Percentiles rank a stretch among this genome's conserved stretches.
phyloP scores from a whole-genome alignment of 2,888 invertebrate genomes.

The Tachina fera region DNA sequence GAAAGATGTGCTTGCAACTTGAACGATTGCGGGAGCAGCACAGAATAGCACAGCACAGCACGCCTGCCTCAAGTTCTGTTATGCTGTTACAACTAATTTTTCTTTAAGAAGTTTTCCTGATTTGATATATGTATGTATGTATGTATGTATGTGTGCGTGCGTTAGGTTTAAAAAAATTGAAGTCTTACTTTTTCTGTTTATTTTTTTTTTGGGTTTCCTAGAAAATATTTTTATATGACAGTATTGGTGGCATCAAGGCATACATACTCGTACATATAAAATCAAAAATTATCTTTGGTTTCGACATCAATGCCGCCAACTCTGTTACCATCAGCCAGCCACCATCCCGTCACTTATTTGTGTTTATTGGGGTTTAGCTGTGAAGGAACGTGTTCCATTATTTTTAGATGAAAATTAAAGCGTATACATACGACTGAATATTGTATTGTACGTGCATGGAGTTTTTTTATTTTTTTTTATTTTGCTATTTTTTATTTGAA shows the following conservation, averaged over 20 bases:
- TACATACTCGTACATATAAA: not conserved
- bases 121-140: not conserved
- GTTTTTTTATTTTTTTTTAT: not conserved
- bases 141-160: too few relatives aligned
- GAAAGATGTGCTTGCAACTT: conserved; percentile 2
- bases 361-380: conserved; percentile 42
- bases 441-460: not conserved
- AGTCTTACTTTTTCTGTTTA: not conserved
- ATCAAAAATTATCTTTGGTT: conserved; percentile 63
- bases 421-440: not conserved
- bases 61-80: not conserved
- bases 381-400: conserved; percentile 54
- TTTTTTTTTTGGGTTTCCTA: not conserved
- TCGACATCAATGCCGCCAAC: conserved; percentile 33
- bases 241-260: conserved; percentile 17
- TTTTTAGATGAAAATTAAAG: conserved; percentile 51
- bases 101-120: conserved; percentile 46
- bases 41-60: not conserved
- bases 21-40: conserved; percentile 7
- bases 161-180: too few relatives aligned
- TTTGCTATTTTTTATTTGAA: conserved; percentile 16
- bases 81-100: conserved; percentile 25
- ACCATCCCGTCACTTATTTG: conserved; percentile 25
- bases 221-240: not conserved
- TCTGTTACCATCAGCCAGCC: conserved; percentile 22